Evolutionary conservation across 2,888 invertebrate genomes (phyloP), one percentile per base, ranked within the genome.

Genomic region (Philopedon plagiatum): DNA sequence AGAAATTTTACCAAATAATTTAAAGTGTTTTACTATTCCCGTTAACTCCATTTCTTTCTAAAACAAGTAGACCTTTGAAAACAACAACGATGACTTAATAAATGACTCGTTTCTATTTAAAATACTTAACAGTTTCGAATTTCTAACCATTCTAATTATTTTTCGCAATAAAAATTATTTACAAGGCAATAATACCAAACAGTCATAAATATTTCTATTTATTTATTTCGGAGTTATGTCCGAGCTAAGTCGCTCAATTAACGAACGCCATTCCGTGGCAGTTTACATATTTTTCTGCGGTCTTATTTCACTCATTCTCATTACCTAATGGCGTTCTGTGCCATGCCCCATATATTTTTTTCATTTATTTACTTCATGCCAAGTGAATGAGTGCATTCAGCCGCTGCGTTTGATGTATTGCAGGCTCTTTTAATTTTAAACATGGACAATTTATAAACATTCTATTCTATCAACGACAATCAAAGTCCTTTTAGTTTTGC

Each of bases 221-320:
- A 34, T 49, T 62, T 62, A 62, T 49, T 62, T 61, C 23, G 13
- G 34, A 41, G 49, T 46, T 29, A 49, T 26, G 19, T 13, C 26
- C 23, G 9, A 61, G 23, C 21, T 34, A 57, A 34, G 23, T 19
- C 49, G 19, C 7, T 62, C 46, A 49, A 62, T 62, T 62, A 62
- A 62, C 62, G 15, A 62, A 32, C 32, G 8, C 34, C 62, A 62
- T 49, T 60, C 19, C 19, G 29, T 29, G 23, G 29, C 29, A 29
- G 51, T 54, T 51, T 23, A 54, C 2, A 18, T 49, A 62, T 62
- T 62, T 62, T 61, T 62, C 49, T 19, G 62, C 62, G 62, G 62
- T 32, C 62, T 62, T 44, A 60, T 60, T 44, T 26, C 18, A 32
- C 19, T 34, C 32, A 62, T 49, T 62, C 19, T 34, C 32, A 62